Percentiles rank a stretch among this genome's conserved stretches.
Conservation (phyloP, 2,113 vertebrate genomes). For the Collichthys lucidus region DNA sequence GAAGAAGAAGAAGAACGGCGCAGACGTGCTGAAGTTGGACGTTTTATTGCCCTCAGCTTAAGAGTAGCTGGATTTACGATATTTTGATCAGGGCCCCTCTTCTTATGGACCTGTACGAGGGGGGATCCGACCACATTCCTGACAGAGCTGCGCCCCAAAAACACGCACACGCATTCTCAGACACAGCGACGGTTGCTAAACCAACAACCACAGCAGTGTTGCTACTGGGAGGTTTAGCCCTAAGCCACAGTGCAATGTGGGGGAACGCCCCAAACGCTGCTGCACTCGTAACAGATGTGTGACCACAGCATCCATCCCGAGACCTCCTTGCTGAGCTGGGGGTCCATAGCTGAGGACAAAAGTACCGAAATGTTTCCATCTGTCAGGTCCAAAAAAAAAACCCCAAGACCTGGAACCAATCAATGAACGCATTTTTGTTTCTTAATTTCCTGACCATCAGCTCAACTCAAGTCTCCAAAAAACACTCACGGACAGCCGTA, state of each 20-base stretch:
- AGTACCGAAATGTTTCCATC: background rate
- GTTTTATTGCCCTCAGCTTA: background rate
- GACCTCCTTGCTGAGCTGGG: background rate
- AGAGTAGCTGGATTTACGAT: slow-evolving; percentile 9
- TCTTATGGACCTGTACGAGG: background rate
- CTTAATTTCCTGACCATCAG: no score
- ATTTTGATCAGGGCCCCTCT: background rate
- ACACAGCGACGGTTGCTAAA: slow-evolving; percentile 76
- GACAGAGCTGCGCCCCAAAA: slow-evolving; percentile 22
- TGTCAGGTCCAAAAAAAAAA: no score
- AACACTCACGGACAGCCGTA: no score
- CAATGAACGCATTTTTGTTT: background rate
- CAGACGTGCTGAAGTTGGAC: background rate
- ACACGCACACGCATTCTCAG: slow-evolving; percentile 73
- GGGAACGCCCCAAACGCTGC: slow-evolving; percentile 41
- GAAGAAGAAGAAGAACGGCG: no score
- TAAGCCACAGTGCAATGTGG: slow-evolving; percentile 54
- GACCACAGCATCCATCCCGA: background rate
- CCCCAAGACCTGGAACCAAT: background rate
- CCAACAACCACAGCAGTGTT: slow-evolving; percentile 68
- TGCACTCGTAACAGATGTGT: background rate
- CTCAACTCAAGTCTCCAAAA: no score
- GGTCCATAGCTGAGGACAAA: background rate
- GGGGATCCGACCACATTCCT: slow-evolving; percentile 64
- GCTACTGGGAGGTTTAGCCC: slow-evolving; percentile 56